Base-by-base conservation (phyloP, 2,888 invertebrate species). In the Masnerella sp. region DNA sequence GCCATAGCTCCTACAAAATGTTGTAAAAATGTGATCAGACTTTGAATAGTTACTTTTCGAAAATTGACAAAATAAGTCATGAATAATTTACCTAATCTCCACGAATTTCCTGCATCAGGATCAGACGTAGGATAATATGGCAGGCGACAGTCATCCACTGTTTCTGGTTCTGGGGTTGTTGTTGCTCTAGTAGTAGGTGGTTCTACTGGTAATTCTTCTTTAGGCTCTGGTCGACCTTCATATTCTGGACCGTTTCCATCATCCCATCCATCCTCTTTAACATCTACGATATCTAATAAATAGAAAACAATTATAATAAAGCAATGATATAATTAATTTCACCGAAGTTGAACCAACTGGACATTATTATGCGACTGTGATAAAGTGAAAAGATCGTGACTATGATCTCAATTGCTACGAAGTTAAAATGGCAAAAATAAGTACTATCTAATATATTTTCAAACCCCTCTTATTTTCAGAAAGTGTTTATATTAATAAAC, bases 1-100 rank as follows among this genome's bases (percentile, higher is more conserved):
- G 90, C 90, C 15, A 90, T 90, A 0, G 92, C 91, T 43, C 93
- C 93, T 92, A 82, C 3, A 51, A 61, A 8, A n/a, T n/a, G n/a
- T n/a, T n/a, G n/a, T n/a, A n/a, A n/a, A n/a, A n/a, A n/a, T n/a
- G n/a, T n/a, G n/a, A n/a, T n/a, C n/a, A n/a, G n/a, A n/a, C n/a
- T n/a, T n/a, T n/a, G n/a, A n/a, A n/a, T n/a, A n/a, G n/a, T n/a
- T n/a, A n/a, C n/a, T n/a, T n/a, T n/a, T n/a, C n/a, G n/a, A n/a
- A 30, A 43, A 51, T 22, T 58, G 25, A 36, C 32, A 47, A 51
- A 47, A 12, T 43, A 25, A 5, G 8, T 12, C n/a, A 56, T 18
- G 11, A 2, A 52, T 38, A 7, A 79, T 88, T 87, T 84, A 92
- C 93, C 93, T 77, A 93, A 92, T 86, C 92, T 88, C 81, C 90